phyloP scores from a whole-genome alignment of 2,888 invertebrate genomes.

The Tethea ocularis region DNA sequence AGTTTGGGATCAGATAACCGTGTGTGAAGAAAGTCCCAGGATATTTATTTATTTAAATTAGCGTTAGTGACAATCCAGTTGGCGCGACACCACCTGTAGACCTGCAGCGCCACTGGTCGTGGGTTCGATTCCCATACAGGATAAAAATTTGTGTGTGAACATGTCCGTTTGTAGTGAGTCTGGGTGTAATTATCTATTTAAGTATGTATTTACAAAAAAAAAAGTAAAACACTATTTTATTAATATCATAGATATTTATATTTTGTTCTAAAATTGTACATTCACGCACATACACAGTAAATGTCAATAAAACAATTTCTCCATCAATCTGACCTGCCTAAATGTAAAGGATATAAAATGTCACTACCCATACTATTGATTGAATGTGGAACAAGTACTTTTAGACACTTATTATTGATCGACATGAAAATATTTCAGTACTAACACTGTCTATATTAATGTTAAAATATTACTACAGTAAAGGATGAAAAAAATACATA shows the following conservation, averaged over 20 bases:
- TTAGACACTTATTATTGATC: not conserved
- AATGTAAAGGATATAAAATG: slow-evolving; percentile 52
- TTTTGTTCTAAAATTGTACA: slow-evolving; percentile 81
- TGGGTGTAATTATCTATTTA: too few species aligned
- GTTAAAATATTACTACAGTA: slow-evolving; percentile 9
- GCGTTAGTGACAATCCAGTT: too few species aligned
- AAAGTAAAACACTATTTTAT: not conserved
- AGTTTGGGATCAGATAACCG: too few species aligned
- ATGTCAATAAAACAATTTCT: slow-evolving; percentile 54
- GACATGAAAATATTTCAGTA: not conserved
- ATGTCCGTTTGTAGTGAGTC: too few species aligned
- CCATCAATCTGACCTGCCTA: slow-evolving; percentile 56
- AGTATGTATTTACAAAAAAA: too few species aligned
- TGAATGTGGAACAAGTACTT: not conserved
- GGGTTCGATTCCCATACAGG: too few species aligned
- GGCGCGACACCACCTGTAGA: too few species aligned
- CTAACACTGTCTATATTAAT: not conserved
- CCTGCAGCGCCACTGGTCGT: too few species aligned
- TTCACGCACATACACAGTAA: slow-evolving; percentile 80
- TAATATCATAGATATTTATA: slow-evolving; percentile 54
- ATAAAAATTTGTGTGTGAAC: too few species aligned
- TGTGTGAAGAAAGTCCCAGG: too few species aligned
- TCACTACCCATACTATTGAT: slow-evolving; percentile 46
- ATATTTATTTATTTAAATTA: too few species aligned
- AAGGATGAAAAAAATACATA: slow-evolving; percentile 54